Conservation (phyloP, 92 coral and sea anemone genomes). For the Meandrina meandrites region DNA sequence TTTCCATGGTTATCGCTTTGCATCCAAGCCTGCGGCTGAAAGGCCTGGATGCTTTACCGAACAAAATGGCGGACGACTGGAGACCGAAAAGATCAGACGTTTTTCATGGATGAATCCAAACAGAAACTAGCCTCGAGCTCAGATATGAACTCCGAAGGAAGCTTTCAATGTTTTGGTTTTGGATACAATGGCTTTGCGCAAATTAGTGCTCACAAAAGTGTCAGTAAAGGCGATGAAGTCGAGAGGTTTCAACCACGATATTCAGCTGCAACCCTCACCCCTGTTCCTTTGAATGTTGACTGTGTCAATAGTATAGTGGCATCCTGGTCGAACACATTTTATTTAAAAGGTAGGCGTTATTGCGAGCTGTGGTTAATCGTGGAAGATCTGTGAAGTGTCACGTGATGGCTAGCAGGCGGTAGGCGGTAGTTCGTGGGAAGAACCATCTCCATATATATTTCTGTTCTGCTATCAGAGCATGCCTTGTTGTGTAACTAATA, state of each 20-base stretch:
- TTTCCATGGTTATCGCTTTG: constrained; percentile 51
- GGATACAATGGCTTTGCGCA: constrained; percentile 69
- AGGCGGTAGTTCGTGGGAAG: too few relatives aligned
- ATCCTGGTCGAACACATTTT: constrained; percentile 54
- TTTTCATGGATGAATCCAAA: constrained; percentile 22
- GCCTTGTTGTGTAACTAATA: too few relatives aligned
- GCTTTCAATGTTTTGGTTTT: constrained; percentile 40
- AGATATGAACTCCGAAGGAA: not conserved
- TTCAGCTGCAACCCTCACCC: not conserved
- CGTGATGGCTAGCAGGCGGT: too few relatives aligned
- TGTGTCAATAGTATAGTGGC: constrained; percentile 33
- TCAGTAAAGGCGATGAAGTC: not conserved
- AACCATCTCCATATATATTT: too few relatives aligned
- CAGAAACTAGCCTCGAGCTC: constrained; percentile 1
- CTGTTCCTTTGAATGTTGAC: constrained; percentile 12
- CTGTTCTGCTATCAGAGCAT: too few relatives aligned
- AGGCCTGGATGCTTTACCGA: constrained; percentile 46
- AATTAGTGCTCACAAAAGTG: not conserved
- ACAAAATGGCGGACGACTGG: constrained; percentile 40
- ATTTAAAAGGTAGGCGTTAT: constrained; percentile 39
- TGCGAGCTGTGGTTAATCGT: not conserved
- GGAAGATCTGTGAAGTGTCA: not conserved
- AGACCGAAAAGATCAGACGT: not conserved
- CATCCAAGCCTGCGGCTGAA: constrained; percentile 35
- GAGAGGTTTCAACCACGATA: not conserved